Percentiles rank a stretch among this genome's conserved stretches.
Evolutionary conservation across 2,113 vertebrate species (phyloP).

Genomic region (Menidia beryllina): DNA sequence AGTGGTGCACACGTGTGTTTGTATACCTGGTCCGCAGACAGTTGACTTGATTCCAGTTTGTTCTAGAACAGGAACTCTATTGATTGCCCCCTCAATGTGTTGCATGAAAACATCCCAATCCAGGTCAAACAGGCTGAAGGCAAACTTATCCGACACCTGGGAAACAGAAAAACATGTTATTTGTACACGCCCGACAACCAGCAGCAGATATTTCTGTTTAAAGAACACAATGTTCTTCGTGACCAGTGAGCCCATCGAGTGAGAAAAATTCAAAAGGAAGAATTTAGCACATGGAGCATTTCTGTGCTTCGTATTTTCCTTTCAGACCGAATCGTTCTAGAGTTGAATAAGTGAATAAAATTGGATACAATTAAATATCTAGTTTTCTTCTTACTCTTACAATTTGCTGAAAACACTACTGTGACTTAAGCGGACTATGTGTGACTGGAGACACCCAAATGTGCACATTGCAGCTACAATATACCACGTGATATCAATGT

Average conservation of each 20-base stretch:
- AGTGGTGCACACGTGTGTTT: neutral
- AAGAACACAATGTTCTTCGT: neutral
- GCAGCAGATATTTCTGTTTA: neutral
- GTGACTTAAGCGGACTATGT: neutral
- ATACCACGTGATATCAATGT: conserved; percentile 31
- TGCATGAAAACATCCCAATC: conserved; percentile 96
- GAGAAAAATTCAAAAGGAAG: neutral
- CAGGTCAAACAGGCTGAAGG: conserved; percentile 96
- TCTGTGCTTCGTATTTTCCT: too few species aligned
- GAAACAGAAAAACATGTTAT: conserved; percentile 2
- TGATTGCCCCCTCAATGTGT: conserved; percentile 92
- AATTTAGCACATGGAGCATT: too few species aligned
- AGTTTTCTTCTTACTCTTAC: too few species aligned
- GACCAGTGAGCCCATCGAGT: neutral
- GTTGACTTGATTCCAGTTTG: conserved; percentile 95
- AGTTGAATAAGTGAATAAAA: too few species aligned
- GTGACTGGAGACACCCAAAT: neutral
- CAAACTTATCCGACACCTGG: conserved; percentile 93
- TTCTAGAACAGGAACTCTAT: conserved; percentile 91
- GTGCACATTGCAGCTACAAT: conserved; percentile 4
- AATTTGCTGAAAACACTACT: neutral
- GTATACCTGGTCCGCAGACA: conserved; percentile 92
- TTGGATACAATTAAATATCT: too few species aligned
- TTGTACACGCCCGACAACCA: neutral
- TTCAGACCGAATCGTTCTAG: too few species aligned